Base-by-base conservation (phyloP, 2,113 vertebrate species). In the Anoura caudifer region DNA sequence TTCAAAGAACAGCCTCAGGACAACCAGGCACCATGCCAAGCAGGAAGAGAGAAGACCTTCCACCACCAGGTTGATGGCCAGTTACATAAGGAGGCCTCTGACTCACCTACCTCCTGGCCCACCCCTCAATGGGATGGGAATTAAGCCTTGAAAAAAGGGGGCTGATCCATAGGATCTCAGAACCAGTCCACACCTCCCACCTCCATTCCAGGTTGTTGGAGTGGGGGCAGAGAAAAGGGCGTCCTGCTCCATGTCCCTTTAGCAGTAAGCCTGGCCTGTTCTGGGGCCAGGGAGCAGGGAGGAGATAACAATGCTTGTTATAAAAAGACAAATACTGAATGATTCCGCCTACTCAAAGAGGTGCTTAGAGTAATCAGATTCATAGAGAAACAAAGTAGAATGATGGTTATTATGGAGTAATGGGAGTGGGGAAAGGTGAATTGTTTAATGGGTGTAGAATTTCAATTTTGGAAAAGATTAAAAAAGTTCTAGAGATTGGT, bases 251-350 rank as follows among this genome's bases (percentile, higher is more conserved):
- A 67, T 76, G 45, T 50, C 11, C 36, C 59, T 85, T 94, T 50
- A 61, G 41, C 22, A 70, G 52, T 13, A 56, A 15, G 43, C 10
- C 56, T 72, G 59, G 45, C 7, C 70, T 36, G 38, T 10, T 2
- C n/a, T 76, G 16, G 67, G 77, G 16, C 0, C 11, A 22, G 1
- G 6, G 11, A 13, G 0, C 0, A 1, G 22, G 24, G 12, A 45
- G 16, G 10, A 43, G 36, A 56, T 41, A 54, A 43, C 4, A 10
- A 61, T 61, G 36, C n/a, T 86, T 77, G 36, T 86, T 50, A 65
- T 41, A 76, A 59, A 87, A 90, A 33, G 22, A 82, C 24, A 93
- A 85, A 56, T 31, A 63, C 5, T 31, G 4, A 50, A 31, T 10
- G 5, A 31, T 50, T 33, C n/a, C 31, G 54, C 63, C 72, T 41